Evolutionary conservation across 2,113 vertebrate species (phyloP).

Genomic region (Furnarius figulus): DNA sequence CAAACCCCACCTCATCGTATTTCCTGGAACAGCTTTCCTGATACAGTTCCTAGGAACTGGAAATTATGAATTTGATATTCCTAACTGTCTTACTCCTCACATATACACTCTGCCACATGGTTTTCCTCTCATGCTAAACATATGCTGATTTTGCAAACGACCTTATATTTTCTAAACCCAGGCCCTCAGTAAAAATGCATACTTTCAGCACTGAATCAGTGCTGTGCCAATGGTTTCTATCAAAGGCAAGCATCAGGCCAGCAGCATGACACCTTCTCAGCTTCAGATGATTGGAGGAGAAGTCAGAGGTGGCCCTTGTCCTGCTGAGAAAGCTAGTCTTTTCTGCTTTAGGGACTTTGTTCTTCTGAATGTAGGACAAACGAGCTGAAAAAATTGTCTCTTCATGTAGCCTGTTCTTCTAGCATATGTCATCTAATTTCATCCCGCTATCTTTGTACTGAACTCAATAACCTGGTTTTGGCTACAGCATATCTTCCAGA

Average conservation of each 20-base stretch:
- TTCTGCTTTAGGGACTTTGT: neutral
- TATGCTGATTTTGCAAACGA: neutral
- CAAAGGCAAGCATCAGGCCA: neutral
- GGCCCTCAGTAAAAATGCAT: neutral
- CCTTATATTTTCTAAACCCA: neutral
- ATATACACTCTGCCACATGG: neutral
- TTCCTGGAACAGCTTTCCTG: neutral
- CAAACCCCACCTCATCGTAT: neutral
- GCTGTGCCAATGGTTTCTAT: neutral
- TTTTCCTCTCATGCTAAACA: neutral
- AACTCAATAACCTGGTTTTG: neutral
- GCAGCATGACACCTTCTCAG: neutral
- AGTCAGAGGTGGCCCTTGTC: neutral
- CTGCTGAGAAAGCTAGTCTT: neutral
- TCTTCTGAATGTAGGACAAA: neutral
- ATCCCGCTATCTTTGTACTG: neutral
- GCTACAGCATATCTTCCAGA: neutral
- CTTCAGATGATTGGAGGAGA: neutral
- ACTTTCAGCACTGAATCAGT: neutral
- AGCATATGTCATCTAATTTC: neutral
- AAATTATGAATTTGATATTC: neutral
- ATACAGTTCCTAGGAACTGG: neutral
- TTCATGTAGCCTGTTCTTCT: neutral
- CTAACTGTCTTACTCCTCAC: neutral
- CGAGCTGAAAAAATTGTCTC: neutral